Base-by-base conservation (phyloP, 2,888 invertebrate genomes). In the Pantelozetes paolii region DNA sequence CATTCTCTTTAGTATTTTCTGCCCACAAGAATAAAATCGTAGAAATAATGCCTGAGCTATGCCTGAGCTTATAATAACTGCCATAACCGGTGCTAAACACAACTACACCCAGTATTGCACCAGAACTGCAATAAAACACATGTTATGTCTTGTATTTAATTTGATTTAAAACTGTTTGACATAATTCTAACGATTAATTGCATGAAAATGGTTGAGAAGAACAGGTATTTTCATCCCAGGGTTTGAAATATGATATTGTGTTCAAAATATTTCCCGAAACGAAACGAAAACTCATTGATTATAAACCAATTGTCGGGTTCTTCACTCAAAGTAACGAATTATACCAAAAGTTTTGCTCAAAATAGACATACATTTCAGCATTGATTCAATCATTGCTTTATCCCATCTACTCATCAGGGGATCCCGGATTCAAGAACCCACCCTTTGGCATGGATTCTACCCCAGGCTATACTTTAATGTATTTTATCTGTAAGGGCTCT, bases 351-450 rank as follows among this genome's bases (percentile, higher is more conserved):
- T 45, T 18, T 45, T 45, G 45, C 15, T 15, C 45, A 9, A 28
- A 69, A 69, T 45, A 69, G 40, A 45, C 69, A 69, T 69, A 15
- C 40, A 18, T 45, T 26, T 69, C 45, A 69, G 28, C 15, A 26
- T 20, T 1, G 69, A 69, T 45, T 69, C 20, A 45, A 69, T 45
- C 26, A 69, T 20, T 45, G 11, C 15, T 45, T 42, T 45, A 69
- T 69, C 13, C 45, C 69, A 28, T 57, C 30, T 28, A 45, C 57
- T 18, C 62, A 69, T 36, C 69, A 69, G 69, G 69, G 69, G 69
- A 69, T 64, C 69, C 69, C 69, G 69, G 69, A 69, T 69, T 69
- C 23, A 20, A 42, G 23, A 23, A 42, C 69, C 69, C 69, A 69
- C 69, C 69, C 69, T 69, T 69, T 69, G 69, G 69, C 42, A 45